phyloP scores from a whole-genome alignment of 2,888 invertebrate genomes.

The Griposia aprilina region DNA sequence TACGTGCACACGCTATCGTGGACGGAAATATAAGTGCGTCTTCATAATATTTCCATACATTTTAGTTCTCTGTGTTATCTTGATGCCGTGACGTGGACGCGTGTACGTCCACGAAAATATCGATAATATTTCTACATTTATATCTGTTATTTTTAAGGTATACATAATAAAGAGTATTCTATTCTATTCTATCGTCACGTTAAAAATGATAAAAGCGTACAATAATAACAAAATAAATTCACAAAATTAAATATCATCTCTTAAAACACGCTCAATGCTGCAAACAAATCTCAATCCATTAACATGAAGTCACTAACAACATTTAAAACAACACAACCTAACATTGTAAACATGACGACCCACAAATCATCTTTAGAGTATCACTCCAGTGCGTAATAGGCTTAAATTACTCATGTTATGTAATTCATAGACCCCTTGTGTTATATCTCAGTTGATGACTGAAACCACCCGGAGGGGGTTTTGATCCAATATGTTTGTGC shows the following conservation, averaged over 20 bases:
- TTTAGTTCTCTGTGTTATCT: background rate
- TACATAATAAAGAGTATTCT: too few relatives aligned
- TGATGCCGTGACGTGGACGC: background rate
- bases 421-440: slow-evolving; percentile 71
- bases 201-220: background rate
- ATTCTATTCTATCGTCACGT: background rate
- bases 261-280: background rate
- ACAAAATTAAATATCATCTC: background rate
- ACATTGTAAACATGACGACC: slow-evolving; percentile 40
- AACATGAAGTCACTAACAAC: slow-evolving; percentile 10
- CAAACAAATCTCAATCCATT: background rate
- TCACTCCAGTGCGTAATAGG: slow-evolving; percentile 68
- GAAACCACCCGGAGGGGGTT: slow-evolving; percentile 29
- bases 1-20: background rate
- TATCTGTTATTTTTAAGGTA: too few relatives aligned
- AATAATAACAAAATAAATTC: background rate
- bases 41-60: background rate
- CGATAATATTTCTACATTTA: too few relatives aligned
- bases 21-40: background rate
- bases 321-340: slow-evolving; percentile 29
- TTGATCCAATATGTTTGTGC: background rate
- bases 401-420: slow-evolving; percentile 71
- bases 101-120: background rate
- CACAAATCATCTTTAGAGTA: slow-evolving; percentile 65
- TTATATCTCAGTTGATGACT: slow-evolving; percentile 66